Evolutionary conservation across 2,888 invertebrate species (phyloP).

Genomic region (Choristoneura rosaceana): DNA sequence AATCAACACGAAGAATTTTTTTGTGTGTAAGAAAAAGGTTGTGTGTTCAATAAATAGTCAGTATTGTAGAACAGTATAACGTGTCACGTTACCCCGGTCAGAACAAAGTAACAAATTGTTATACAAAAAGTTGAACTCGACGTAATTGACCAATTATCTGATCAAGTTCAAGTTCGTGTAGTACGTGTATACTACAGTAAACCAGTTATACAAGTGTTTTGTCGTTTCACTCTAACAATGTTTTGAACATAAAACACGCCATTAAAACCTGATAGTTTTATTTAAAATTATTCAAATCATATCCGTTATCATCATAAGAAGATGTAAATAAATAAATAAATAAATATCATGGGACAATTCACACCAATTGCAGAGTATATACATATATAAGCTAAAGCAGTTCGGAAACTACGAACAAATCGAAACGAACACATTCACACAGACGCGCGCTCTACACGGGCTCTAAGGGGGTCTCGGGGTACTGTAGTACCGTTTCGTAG

Average conservation of each 20-base stretch:
- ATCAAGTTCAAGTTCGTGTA: constrained; percentile 14
- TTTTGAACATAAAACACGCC: neutral
- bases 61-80: neutral
- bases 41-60: neutral
- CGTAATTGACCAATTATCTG: constrained; percentile 13
- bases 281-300: neutral
- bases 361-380: too few relatives aligned
- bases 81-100: neutral
- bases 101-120: neutral
- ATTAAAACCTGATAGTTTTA: neutral
- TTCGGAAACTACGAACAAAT: too few relatives aligned
- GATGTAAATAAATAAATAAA: too few relatives aligned
- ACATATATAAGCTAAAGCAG: too few relatives aligned
- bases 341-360: too few relatives aligned
- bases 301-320: too few relatives aligned
- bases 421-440: too few relatives aligned
- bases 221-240: neutral
- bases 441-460: too few relatives aligned
- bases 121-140: neutral
- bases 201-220: constrained; percentile 8
- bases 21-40: too few relatives aligned
- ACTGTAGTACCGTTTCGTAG: too few relatives aligned
- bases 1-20: too few relatives aligned
- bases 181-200: neutral
- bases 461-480: too few relatives aligned